Percentiles rank a stretch among this genome's conserved stretches.
These are phyloP conservation scores for Spodoptera litura DNA, from an alignment of 1,140 invertebrate species.

Conservation along the genomic window DNA sequence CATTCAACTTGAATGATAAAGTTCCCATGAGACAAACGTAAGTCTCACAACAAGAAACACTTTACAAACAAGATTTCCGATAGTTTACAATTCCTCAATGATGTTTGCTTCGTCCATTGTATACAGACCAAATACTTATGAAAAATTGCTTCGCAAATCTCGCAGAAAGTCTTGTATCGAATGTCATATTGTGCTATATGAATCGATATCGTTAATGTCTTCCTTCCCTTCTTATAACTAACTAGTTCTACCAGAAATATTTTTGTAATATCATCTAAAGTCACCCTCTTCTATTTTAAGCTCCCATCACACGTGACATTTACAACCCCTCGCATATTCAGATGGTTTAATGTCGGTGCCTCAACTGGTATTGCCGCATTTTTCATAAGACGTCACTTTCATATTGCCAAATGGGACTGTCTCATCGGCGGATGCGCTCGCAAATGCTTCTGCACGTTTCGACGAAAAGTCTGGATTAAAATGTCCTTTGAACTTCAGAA, in stretches of 20 bases:
- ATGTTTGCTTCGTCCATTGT: constrained; percentile 21
- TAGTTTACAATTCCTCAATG: constrained; percentile 2
- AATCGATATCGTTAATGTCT: constrained; percentile 27
- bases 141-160: neutral
- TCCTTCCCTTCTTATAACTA: constrained; percentile 20
- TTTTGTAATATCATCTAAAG: constrained; percentile 54
- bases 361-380: constrained; percentile 66
- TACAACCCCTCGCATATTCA: constrained; percentile 76
- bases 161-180: neutral
- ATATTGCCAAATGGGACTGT: constrained; percentile 59
- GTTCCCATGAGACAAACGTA: constrained; percentile 9
- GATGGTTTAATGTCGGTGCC: constrained; percentile 69
- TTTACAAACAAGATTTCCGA: constrained; percentile 16
- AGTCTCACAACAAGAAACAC: neutral
- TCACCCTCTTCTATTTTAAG: constrained; percentile 72
- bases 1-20: constrained; percentile 9
- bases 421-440: constrained; percentile 39
- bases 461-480: constrained; percentile 1
- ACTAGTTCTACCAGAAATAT: constrained; percentile 22
- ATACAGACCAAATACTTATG: neutral
- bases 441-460: constrained; percentile 15
- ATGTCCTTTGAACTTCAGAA: neutral
- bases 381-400: constrained; percentile 70
- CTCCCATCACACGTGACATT: constrained; percentile 65
- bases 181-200: neutral